Base-by-base conservation (phyloP, 64 coral and sea anemone genomes). In the Actinia equina region DNA sequence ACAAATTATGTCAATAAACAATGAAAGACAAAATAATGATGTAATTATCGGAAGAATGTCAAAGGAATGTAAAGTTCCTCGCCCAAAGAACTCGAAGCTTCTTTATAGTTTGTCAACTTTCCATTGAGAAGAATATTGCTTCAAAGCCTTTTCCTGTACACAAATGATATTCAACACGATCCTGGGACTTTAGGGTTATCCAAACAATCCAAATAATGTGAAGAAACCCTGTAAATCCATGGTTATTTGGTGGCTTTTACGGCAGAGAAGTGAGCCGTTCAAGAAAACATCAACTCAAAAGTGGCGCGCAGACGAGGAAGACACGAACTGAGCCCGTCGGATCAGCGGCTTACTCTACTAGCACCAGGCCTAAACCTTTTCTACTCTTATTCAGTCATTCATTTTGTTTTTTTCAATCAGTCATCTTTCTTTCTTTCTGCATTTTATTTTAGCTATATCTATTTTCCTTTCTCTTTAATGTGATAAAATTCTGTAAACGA, bases 41-140 rank as follows among this genome's bases (percentile, higher is more conserved):
- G 69, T 74, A 74, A 74, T 74, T 74, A 71, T 37, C 2, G 69
- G 11, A 41, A 74, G 69, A 74, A 74, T 74, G 69, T 74, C 69
- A 74, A 74, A 74, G 69, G 69, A 74, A 74, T 74, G 69, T 41
- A 41, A 74, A 74, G 12, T 74, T n/a, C 69, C 27, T 74, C 69
- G 69, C 69, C 69, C 69, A 74, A 26, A 3, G 25, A 15, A 74
- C 41, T 74, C 69, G 69, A 74, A 74, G 69, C 69, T 74, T 74
- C 69, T 26, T 26, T 27, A 74, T 30, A 74, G 69, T 74, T 74
- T 74, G 69, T 74, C 69, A 74, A 74, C 69, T 74, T 74, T 74
- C 69, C 69, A 74, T 74, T n/a, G 14, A 10, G 69, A 74, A 30
- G n/a, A 74, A 74, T 74, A 74, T 74, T 74, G 4, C 42, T 41